Base-by-base conservation (phyloP, 2,113 vertebrate genomes). In the Rhagologus leucostigma region DNA sequence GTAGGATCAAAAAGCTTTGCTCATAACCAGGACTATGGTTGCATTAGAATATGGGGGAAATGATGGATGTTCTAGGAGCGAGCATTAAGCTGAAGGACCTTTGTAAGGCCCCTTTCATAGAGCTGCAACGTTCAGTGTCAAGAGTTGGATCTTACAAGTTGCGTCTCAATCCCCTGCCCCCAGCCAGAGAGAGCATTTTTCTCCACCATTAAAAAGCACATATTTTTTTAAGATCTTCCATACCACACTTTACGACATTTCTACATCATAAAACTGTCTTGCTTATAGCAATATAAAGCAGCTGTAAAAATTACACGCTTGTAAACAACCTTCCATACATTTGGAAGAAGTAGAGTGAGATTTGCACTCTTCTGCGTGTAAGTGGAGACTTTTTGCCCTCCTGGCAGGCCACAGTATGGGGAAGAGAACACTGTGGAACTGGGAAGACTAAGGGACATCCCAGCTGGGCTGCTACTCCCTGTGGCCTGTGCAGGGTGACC, bases 221-320 rank as follows among this genome's bases (percentile, higher is more conserved):
- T 95, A 90, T 95, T 89, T 96, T 98, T 97, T 92, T 94, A 98
- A 97, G 97, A 94, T 97, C 97, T 97, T 97, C 97, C 93, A 97
- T 95, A 98, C 87, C 71, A 73, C 87, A 90, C 76, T 98, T 98
- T 98, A 98, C 63, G 5, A 86, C 93, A 88, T 92, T 95, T 90
- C 96, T 96, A 96, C 97, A 97, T 97, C 98, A 98, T 98, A 98
- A 98, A 98, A 91, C 97, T 98, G 97, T 97, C 97, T 93, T 96
- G 64, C 90, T 97, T 97, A 98, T 63, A 92, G 96, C 95, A 94
- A 90, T 96, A 98, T 97, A 97, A 97, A 97, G 96, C 96, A 95
- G 95, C 94, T 94, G 81, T 98, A 98, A 98, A 98, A 97, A 98
- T 96, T 94, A 93, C 80, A 69, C 93, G 91, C 96, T 97, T 98